Evolutionary conservation across 2,888 invertebrate genomes (phyloP).

Genomic region (Bimastos eiseni): DNA sequence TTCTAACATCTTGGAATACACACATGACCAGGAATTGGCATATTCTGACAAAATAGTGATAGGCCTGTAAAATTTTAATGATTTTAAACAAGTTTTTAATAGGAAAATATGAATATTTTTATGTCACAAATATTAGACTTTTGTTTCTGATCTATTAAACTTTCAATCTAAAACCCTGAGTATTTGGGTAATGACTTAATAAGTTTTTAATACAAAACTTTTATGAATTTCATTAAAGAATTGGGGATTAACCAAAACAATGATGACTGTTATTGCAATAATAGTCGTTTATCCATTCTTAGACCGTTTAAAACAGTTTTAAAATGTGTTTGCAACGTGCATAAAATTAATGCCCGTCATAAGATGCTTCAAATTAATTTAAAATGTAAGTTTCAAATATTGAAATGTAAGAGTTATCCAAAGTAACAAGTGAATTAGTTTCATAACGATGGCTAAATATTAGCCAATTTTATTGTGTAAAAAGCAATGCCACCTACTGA

Average conservation of each 20-base stretch:
- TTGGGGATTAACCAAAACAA: neutral
- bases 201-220: neutral
- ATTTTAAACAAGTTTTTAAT: neutral
- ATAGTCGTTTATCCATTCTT: too few species aligned
- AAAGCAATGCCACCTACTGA: too few species aligned
- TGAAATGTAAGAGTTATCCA: too few species aligned
- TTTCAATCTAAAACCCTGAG: conserved; percentile 5
- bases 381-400: too few species aligned
- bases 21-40: neutral
- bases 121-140: neutral
- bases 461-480: too few species aligned
- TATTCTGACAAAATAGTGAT: neutral
- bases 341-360: too few species aligned
- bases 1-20: neutral
- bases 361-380: too few species aligned
- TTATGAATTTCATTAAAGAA: neutral
- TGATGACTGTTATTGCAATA: neutral
- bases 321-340: too few species aligned
- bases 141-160: neutral
- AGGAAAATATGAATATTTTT: neutral
- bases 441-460: too few species aligned
- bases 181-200: neutral
- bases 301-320: too few species aligned
- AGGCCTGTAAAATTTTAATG: neutral
- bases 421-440: too few species aligned